These are phyloP conservation scores for Leuciscus waleckii DNA, from an alignment of 2,797 vertebrate genomes.

Conservation along the genomic window DNA sequence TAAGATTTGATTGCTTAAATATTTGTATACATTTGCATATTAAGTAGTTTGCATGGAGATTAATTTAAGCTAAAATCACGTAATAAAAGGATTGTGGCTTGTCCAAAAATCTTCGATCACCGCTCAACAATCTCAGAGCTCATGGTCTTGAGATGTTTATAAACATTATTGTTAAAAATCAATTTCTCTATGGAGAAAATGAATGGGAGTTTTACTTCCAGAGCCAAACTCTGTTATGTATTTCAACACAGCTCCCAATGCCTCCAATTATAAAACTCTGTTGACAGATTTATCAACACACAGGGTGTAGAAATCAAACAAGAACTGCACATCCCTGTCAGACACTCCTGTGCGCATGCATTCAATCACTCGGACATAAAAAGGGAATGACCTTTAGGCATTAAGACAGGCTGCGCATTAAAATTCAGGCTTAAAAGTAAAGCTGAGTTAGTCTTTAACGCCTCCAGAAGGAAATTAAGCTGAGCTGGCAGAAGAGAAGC, in stretches of 20 bases:
- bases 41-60: background rate
- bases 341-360: background rate
- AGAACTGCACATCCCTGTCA: background rate
- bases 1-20: background rate
- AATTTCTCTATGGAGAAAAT: constrained; percentile 12
- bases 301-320: constrained; percentile 11
- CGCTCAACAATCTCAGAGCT: background rate
- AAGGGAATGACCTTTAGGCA: constrained; percentile 38
- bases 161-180: constrained; percentile 15
- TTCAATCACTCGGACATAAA: constrained; percentile 19
- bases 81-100: background rate
- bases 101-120: background rate
- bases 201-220: background rate
- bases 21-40: background rate
- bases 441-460: constrained; percentile 32
- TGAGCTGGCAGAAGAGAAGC: constrained; percentile 65
- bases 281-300: constrained; percentile 4
- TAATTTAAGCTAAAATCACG: background rate
- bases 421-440: constrained; percentile 26
- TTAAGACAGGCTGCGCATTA: constrained; percentile 28
- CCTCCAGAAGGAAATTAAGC: constrained; percentile 36
- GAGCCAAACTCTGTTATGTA: background rate
- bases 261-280: constrained; percentile 22
- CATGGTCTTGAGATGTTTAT: background rate
- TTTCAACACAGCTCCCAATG: background rate